A percentile compares a stretch with the other conserved stretches of the same genome.
Conservation (phyloP, 2,888 invertebrate genomes). For the Andrena marginata region DNA sequence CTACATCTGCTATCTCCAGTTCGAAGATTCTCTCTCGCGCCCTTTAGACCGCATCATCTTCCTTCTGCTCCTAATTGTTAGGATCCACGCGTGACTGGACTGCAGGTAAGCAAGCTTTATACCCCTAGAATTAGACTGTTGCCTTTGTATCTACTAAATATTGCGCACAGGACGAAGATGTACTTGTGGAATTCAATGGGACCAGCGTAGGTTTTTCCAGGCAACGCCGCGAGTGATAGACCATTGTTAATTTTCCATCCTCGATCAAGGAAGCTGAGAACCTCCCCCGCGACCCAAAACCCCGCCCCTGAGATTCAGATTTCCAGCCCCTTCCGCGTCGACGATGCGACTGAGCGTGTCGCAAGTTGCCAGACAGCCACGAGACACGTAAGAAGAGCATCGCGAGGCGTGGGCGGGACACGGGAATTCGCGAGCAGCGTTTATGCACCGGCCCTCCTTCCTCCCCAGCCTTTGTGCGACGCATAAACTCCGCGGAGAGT, state of each 20-base stretch:
- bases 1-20: neutral
- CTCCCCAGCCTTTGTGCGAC: constrained; percentile 22
- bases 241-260: too few relatives aligned
- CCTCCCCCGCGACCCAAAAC: neutral
- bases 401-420: neutral
- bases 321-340: neutral
- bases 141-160: constrained; percentile 50
- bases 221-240: too few relatives aligned
- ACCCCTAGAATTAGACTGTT: constrained; percentile 17
- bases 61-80: constrained; percentile 70
- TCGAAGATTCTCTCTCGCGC: neutral
- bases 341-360: neutral
- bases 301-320: too few relatives aligned
- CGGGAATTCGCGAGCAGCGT: constrained; percentile 44
- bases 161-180: neutral
- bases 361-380: constrained; percentile 4
- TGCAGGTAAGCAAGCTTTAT: constrained; percentile 50
- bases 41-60: constrained; percentile 52
- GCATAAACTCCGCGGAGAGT: constrained; percentile 51
- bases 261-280: neutral
- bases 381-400: constrained; percentile 19
- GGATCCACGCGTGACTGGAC: constrained; percentile 68
- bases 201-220: neutral
- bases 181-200: constrained; percentile 24
- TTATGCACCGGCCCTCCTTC: constrained; percentile 18